phyloP scores from a whole-genome alignment of 1,140 invertebrate species.

The Drosophila grimshawi region DNA sequence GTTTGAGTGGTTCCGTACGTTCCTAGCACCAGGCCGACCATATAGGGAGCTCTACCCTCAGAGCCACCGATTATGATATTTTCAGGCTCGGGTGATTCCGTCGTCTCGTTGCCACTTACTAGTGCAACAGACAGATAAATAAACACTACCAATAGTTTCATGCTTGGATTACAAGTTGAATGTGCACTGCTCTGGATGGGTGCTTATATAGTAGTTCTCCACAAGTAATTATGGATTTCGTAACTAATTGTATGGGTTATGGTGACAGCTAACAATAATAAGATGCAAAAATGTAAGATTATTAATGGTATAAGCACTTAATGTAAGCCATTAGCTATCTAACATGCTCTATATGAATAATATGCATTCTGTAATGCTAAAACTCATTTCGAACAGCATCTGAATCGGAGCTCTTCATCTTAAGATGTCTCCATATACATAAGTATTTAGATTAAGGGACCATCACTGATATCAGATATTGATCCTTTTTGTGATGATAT shows the following conservation, averaged over 20 bases:
- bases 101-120: slow-evolving; percentile 24
- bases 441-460: too few relatives aligned
- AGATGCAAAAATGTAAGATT: slow-evolving; percentile 2
- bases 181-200: not conserved
- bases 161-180: slow-evolving; percentile 7
- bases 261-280: not conserved
- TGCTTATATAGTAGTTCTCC: slow-evolving; percentile 3
- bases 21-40: slow-evolving; percentile 83
- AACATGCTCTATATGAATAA: not conserved
- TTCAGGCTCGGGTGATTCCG: slow-evolving; percentile 8
- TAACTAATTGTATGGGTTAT: not conserved
- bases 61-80: slow-evolving; percentile 60
- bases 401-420: too few relatives aligned
- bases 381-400: not conserved
- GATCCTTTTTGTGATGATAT: too few relatives aligned
- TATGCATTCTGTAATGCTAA: not conserved
- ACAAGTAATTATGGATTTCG: not conserved
- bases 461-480: too few relatives aligned
- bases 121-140: slow-evolving; percentile 28
- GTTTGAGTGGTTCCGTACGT: slow-evolving; percentile 52
- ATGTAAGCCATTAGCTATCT: slow-evolving; percentile 10
- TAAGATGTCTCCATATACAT: too few relatives aligned
- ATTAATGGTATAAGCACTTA: not conserved
- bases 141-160: slow-evolving; percentile 52
- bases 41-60: slow-evolving; percentile 85